Evolutionary conservation across 1,140 invertebrate genomes (phyloP).

Genomic region (Drosophila carrolli): DNA sequence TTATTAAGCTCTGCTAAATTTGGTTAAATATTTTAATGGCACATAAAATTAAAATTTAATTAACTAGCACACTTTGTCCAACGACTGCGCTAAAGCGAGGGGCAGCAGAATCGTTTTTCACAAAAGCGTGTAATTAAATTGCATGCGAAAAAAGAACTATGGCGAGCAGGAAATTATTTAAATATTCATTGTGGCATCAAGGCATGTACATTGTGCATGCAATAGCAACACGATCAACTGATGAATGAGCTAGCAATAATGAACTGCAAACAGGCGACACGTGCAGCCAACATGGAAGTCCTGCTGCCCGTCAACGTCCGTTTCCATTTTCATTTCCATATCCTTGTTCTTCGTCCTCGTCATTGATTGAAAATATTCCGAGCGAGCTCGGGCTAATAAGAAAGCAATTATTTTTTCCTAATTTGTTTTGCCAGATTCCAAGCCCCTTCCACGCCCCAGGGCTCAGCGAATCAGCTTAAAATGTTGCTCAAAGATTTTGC

Average conservation of each 20-base stretch:
- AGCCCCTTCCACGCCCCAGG: not conserved
- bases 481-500: constrained; percentile 35
- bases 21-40: constrained; percentile 64
- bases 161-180: constrained; percentile 45
- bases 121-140: constrained; percentile 68
- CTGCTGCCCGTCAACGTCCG: constrained; percentile 2
- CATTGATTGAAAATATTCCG: constrained; percentile 66
- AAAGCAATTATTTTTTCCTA: constrained; percentile 69
- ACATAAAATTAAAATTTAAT: constrained; percentile 70
- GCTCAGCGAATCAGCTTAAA: constrained; percentile 65
- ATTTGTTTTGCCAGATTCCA: constrained; percentile 60
- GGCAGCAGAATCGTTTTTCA: constrained; percentile 53
- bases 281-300: constrained; percentile 25
- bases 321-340: constrained; percentile 3
- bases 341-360: constrained; percentile 6
- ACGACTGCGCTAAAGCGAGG: not conserved
- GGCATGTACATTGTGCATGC: constrained; percentile 18
- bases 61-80: constrained; percentile 35
- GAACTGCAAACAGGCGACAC: constrained; percentile 60
- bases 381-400: constrained; percentile 57
- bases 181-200: constrained; percentile 50
- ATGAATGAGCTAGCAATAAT: constrained; percentile 69
- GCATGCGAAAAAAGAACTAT: constrained; percentile 18
- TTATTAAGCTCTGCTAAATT: constrained; percentile 44
- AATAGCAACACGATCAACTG: constrained; percentile 49